Evolutionary conservation across 2,113 vertebrate genomes (phyloP).

Genomic region (Chionodraco myersi): DNA sequence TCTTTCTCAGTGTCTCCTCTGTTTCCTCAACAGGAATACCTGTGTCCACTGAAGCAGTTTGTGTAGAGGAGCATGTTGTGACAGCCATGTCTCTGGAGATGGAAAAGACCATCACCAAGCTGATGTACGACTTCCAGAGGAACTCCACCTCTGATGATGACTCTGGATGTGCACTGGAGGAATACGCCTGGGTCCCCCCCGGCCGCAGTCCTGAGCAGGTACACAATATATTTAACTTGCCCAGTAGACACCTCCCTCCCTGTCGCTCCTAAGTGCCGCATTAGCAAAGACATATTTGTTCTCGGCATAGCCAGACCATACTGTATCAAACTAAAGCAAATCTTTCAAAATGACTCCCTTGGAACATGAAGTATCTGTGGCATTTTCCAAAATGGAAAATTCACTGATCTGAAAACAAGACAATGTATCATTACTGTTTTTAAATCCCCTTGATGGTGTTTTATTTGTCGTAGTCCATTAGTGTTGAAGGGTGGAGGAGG

Average conservation of each 20-base stretch:
- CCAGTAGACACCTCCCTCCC: neutral
- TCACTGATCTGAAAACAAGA: conserved; percentile 39
- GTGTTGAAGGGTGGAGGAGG: neutral
- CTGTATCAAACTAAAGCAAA: conserved; percentile 29
- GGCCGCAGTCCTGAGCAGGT: conserved; percentile 98
- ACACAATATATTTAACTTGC: conserved; percentile 25
- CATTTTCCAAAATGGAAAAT: conserved; percentile 33
- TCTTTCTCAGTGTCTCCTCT: conserved; percentile 10
- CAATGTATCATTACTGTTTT: conserved; percentile 30
- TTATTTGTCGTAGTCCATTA: conserved; percentile 15
- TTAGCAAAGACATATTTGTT: conserved; percentile 28
- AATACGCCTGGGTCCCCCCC: conserved; percentile 95
- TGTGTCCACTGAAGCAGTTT: conserved; percentile 88
- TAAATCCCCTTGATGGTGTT: conserved; percentile 46
- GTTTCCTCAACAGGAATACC: conserved; percentile 85
- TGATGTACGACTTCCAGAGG: conserved; percentile 99
- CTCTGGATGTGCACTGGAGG: conserved; percentile 96
- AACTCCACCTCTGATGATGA: conserved; percentile 98
- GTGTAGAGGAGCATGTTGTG: conserved; percentile 91
- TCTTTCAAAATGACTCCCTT: conserved; percentile 43
- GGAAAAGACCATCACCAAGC: conserved; percentile 98
- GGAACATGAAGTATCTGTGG: conserved; percentile 24
- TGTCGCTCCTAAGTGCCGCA: neutral
- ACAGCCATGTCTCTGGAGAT: conserved; percentile 97
- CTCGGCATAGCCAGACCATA: conserved; percentile 9